Evolutionary conservation across 2,113 vertebrate genomes (phyloP), one percentile per base, ranked within the genome.

Genomic region (Dromas ardeola): DNA sequence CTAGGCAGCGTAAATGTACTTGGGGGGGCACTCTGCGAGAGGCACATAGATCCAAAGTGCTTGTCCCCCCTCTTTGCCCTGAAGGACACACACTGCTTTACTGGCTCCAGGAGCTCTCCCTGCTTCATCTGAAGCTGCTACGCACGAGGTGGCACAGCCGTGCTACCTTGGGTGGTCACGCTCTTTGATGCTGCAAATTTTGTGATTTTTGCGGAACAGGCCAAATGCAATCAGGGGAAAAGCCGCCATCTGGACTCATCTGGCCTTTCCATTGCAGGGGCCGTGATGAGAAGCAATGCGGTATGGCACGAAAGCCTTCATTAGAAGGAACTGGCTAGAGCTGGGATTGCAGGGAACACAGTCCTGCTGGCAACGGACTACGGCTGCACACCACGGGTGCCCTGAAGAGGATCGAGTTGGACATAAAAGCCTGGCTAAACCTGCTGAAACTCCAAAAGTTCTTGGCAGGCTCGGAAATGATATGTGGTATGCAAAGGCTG

Each of bases 251-350:
- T 86, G 92, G 43, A 5, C 29, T 70, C 34, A 11, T 27, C 62
- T 22, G 32, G 56, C 17, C 30, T 81, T 70, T 77, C 63, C 30
- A 1, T 15, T 9, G 22, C 63, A 72, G 40, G 66, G 45, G 14
- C 30, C 0, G 0, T 16, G 40, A 34, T 3, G 45, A 26, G 71
- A 53, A 55, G 71, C 32, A 2, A 9, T 2, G 6, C 0, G 2
- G 38, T 6, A 9, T 0, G 2, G 23, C 3, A 9, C 2, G 2
- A 62, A 81, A 40, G 12, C 7, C 4, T 10, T n/a, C 34, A 22
- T 30, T 11, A 53, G 58, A 23, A 25, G 22, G 52, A 65, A 47
- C 25, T 53, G 82, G 50, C 69, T 38, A 10, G 15, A 69, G 49
- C 23, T 63, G 36, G 2, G 1, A 30, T 61, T 76, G 53, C 47